Base-by-base conservation (phyloP, 2,797 vertebrate genomes). In the Emys orbicularis region DNA sequence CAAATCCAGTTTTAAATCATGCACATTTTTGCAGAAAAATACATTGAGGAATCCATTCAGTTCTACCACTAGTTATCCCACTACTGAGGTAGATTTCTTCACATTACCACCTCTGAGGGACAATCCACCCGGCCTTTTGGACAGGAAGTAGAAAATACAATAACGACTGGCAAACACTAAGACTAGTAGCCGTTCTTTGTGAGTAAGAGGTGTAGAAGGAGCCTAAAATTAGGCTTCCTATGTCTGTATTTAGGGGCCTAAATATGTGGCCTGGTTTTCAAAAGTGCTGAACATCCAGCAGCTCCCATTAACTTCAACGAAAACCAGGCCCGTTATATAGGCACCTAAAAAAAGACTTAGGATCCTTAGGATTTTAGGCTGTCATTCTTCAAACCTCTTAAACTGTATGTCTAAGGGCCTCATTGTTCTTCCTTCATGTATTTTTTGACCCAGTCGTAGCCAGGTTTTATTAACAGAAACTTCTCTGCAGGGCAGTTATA, bases 251-350 rank as follows among this genome's bases (percentile, higher is more conserved):
- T 54, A 90, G 85, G 7, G 61, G 76, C 85, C 47, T 93, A 87
- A 92, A 93, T 92, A 93, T 47, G 27, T 90, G 18, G 18, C n/a
- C 41, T 4, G 72, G 65, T 95, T 94, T 93, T 87, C 72, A 91
- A 94, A 96, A 79, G 61, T 89, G 44, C 34, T 86, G 49, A 94
- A 82, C 61, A 93, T 52, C 49, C 84, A 79, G 56, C 23, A 56
- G 44, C 41, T 79, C 21, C 49, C 92, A 44, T 81, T 83, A 85
- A 91, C 23, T 88, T 95, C 59, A 56, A 13, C 29, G n/a, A 83
- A 93, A 90, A 89, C 23, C 8, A 8, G 6, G 41, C 29, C 16
- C 61, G 68, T 94, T 86, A 96, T 27, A 15, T 27, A 44, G 44
- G 44, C 8, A 79, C 87, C 5, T 13, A 16, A 89, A 68, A 37